These are phyloP conservation scores for Sitobion miscanthi DNA, from an alignment of 1,140 invertebrate species.

Conservation along the genomic window DNA sequence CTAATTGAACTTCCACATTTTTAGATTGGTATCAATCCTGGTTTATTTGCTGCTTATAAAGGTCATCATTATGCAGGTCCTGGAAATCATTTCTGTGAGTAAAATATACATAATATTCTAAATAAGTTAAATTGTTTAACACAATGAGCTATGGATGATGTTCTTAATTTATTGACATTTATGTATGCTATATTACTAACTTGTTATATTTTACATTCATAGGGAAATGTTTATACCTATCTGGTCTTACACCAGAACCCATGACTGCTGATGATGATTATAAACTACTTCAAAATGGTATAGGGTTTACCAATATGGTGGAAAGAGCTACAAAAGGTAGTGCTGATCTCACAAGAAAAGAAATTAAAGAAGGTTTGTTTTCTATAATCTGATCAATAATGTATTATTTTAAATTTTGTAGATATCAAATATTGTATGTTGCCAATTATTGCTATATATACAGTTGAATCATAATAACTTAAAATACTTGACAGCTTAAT, in stretches of 20 bases:
- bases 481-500: too few species aligned
- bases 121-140: background rate
- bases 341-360: conserved; percentile 92
- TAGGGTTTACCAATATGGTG: conserved; percentile 98
- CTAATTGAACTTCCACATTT: conserved; percentile 59
- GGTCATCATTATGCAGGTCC: conserved; percentile 98
- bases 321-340: conserved; percentile 92
- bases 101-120: background rate
- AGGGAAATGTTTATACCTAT: conserved; percentile 95
- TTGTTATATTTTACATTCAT: conserved; percentile 61
- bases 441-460: too few species aligned
- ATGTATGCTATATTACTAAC: background rate
- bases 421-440: too few species aligned
- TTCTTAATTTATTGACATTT: background rate
- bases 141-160: background rate
- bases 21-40: conserved; percentile 97
- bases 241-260: conserved; percentile 91
- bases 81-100: conserved; percentile 96
- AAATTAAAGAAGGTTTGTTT: conserved; percentile 86
- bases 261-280: conserved; percentile 96
- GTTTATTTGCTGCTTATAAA: conserved; percentile 94
- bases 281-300: conserved; percentile 89
- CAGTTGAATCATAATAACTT: too few species aligned
- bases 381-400: background rate
- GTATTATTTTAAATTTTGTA: background rate